These are phyloP conservation scores for Achroia grisella DNA, from an alignment of 1,140 invertebrate species.

Conservation along the genomic window DNA sequence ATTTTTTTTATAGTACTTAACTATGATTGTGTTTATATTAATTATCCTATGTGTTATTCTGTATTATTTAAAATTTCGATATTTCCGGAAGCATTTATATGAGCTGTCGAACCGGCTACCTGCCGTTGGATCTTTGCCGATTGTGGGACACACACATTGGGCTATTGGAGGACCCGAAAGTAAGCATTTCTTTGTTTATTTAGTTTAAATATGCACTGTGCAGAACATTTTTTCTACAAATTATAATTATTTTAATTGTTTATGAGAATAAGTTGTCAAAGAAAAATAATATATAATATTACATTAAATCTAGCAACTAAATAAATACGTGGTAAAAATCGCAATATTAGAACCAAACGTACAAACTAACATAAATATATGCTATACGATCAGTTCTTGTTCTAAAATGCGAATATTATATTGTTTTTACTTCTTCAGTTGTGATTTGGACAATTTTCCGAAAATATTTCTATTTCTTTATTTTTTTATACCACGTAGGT, in stretches of 20 bases:
- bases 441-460: no score
- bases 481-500: no score
- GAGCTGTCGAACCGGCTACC: slow-evolving; percentile 33
- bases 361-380: no score
- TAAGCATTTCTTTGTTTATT: slow-evolving; percentile 16
- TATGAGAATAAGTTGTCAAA: no score
- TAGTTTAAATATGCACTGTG: background rate
- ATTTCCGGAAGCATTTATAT: slow-evolving; percentile 32
- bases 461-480: no score
- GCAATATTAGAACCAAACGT: no score
- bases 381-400: no score
- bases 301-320: no score
- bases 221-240: background rate
- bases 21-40: slow-evolving; percentile 30
- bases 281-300: no score
- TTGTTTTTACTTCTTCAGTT: no score
- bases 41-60: slow-evolving; percentile 19
- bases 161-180: slow-evolving; percentile 51
- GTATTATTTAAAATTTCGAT: slow-evolving; percentile 37
- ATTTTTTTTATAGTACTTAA: background rate
- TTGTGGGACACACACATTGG: slow-evolving; percentile 50
- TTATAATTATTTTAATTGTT: background rate
- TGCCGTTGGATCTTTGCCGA: slow-evolving; percentile 26
- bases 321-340: no score
- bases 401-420: no score